Percentiles rank a stretch among this genome's conserved stretches.
Evolutionary conservation across 2,797 vertebrate genomes (phyloP).

Genomic region (Phrynocephalus guinanensis): DNA sequence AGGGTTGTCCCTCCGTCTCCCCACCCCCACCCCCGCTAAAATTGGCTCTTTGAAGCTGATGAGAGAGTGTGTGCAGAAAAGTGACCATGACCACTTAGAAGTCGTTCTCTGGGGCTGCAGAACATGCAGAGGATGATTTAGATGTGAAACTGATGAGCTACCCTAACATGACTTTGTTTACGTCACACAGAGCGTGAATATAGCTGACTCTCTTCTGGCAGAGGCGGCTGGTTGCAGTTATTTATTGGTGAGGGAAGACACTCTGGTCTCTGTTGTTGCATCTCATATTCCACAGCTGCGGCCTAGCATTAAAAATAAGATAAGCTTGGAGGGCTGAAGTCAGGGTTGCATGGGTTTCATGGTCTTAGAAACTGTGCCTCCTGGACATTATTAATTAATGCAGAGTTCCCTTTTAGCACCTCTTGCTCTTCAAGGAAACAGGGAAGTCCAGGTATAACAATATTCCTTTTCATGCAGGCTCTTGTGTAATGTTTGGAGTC

Average conservation of each 20-base stretch:
- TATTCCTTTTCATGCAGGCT: neutral
- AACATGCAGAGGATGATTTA: neutral
- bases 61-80: neutral
- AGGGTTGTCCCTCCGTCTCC: neutral
- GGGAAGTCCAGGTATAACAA: neutral
- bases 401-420: neutral
- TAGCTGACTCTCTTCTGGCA: too few species aligned
- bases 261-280: neutral
- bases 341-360: neutral
- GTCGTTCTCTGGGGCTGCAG: neutral
- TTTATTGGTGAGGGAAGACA: neutral
- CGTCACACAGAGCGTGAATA: neutral
- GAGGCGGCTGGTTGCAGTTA: conserved; percentile 2
- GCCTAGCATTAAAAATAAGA: neutral
- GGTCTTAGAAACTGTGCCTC: neutral
- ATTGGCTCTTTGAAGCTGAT: neutral
- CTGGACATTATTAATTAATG: neutral
- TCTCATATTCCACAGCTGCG: conserved; percentile 20
- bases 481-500: neutral
- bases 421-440: neutral
- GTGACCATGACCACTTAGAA: neutral
- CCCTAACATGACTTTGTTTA: neutral
- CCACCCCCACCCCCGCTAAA: too few species aligned
- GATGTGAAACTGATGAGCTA: neutral
- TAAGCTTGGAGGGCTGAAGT: neutral